Percentiles rank a stretch among this genome's conserved stretches.
These are phyloP conservation scores for Coelinius sp. DNA, from an alignment of 2,888 invertebrate species.

Conservation along the genomic window DNA sequence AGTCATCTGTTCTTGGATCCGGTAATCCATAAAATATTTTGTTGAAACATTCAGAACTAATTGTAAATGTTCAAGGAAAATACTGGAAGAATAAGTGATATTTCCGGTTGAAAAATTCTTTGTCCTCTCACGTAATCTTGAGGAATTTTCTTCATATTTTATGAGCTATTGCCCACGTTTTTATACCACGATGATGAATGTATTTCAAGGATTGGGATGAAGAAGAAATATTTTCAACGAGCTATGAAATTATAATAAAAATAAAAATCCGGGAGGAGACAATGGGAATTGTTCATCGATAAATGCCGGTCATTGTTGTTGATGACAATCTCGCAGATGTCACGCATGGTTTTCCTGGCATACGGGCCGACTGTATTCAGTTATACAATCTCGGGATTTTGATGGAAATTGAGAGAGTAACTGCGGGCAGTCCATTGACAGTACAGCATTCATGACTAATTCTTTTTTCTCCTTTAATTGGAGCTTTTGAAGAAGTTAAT, in stretches of 20 bases:
- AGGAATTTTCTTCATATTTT: neutral
- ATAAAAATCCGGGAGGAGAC: conserved; percentile 22
- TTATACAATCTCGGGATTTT: conserved; percentile 28
- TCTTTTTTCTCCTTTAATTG: conserved; percentile 10
- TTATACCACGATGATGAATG: too few relatives aligned
- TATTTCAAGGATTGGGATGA: neutral
- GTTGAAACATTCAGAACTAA: neutral
- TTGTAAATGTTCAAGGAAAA: too few relatives aligned
- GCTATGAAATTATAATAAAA: neutral
- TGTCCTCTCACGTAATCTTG: neutral
- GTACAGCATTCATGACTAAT: conserved; percentile 3
- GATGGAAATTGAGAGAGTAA: conserved; percentile 12
- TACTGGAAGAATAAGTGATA: too few relatives aligned
- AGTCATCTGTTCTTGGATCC: too few relatives aligned
- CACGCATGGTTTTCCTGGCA: conserved; percentile 23
- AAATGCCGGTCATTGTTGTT: conserved; percentile 31
- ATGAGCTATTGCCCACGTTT: conserved; percentile 3
- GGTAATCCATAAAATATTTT: neutral
- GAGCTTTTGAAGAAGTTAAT: conserved; percentile 6
- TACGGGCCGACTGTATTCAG: conserved; percentile 21
- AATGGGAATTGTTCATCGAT: conserved; percentile 41
- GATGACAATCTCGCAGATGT: conserved; percentile 28
- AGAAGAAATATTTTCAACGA: neutral
- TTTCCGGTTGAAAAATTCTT: neutral
- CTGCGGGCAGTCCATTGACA: conserved; percentile 25